Evolutionary conservation across 2,888 invertebrate genomes (phyloP), one percentile per base, ranked within the genome.

Genomic region (Hypolimnas misippus): DNA sequence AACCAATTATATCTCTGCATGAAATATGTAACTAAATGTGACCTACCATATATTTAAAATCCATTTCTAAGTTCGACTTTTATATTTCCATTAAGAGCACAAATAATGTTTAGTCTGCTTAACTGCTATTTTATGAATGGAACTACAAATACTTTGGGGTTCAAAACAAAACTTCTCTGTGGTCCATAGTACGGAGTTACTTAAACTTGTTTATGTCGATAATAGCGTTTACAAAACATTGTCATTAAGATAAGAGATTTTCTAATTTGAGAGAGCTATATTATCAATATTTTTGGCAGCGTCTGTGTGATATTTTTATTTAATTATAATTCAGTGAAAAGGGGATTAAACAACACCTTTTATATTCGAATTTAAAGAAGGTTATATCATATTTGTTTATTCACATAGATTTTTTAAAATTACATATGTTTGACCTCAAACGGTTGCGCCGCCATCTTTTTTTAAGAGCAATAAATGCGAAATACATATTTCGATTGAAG

Each of bases 101-200:
- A 71, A 60, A 76, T 76, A 75, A 75, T 81, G 82, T 75, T 81
- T 76, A 77, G 69, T 76, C 79, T 68, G 76, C 70, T 58, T 72
- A 75, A 77, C 74, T 72, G 81, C 71, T 76, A 83, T 83, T 85
- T 82, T 79, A 80, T 81, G 83, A 89, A 87, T 90, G 88, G 73
- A 72, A 66, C 73, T 63, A 61, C 66, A 73, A 71, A 64, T 66
- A 66, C 70, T 68, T 65, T 68, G 71, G 66, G 66, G 74, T 70
- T 73, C 83, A 88, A 87, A 88, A 85, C 87, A 88, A 87, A 86
- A 70, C 63, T 77, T 70, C 68, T 62, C 68, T 58, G 68, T 82
- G 79, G 84, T 85, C 78, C 84, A 87, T 75, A 86, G 84, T 84
- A 85, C 83, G 82, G 82, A 81, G 81, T 88, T 84, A 87, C 84